Percentiles rank a stretch among this genome's conserved stretches.
These are phyloP conservation scores for Blastomussa wellsi DNA, from an alignment of 92 coral and sea anemone genomes.

Conservation along the genomic window DNA sequence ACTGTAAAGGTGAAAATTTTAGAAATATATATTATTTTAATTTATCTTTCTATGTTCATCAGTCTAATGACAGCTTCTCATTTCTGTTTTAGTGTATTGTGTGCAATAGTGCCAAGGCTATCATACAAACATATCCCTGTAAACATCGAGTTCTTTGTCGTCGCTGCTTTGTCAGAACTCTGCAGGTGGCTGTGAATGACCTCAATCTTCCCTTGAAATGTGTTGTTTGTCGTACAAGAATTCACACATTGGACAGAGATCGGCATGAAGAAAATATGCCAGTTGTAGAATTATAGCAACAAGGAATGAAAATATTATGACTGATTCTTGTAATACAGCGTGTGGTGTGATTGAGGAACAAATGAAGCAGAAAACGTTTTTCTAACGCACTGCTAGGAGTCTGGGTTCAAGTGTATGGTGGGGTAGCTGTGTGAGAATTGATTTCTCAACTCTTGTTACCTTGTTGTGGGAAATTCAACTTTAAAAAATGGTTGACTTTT, in stretches of 20 bases:
- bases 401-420: no score
- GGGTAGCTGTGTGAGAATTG: no score
- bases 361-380: no score
- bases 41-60: no score
- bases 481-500: no score
- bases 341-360: no score
- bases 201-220: conserved; percentile 87
- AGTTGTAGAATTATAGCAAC: background rate
- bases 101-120: conserved; percentile 87
- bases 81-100: conserved; percentile 74
- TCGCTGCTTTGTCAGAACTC: conserved; percentile 79
- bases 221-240: conserved; percentile 83
- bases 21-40: no score
- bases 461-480: no score
- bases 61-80: background rate
- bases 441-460: no score
- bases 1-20: no score
- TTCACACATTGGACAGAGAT: conserved; percentile 83
- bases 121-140: conserved; percentile 87
- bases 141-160: conserved; percentile 82
- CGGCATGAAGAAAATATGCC: conserved; percentile 55
- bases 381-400: no score
- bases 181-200: conserved; percentile 90
- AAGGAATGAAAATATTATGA: background rate
- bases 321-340: no score